Evolutionary conservation across 64 coral and sea anemone species (phyloP), one percentile per base, ranked within the genome.

Genomic region (Actinia tenebrosa): DNA sequence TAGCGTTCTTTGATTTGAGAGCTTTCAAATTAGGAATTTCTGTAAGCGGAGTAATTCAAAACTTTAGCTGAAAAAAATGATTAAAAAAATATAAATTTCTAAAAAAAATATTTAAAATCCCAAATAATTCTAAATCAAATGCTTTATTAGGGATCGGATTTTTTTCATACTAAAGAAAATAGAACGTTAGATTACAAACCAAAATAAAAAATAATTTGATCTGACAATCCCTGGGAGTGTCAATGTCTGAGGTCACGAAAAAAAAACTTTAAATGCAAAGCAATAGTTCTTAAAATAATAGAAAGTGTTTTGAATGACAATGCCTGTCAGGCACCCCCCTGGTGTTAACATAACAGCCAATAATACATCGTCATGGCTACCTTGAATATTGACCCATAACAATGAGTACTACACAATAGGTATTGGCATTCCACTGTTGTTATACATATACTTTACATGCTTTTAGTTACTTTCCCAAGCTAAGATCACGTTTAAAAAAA

Each of bases 381-480:
- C 5, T 81, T 1, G 30, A 79, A 14, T 79, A 79, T 79, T 79
- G 77, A 79, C 45, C 79, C 50, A 81, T 53, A 81, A 81, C 79
- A 81, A 45, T 45, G 5, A 20, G 1, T 3, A 53, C n/a, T 81
- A 81, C 43, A 81, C 79, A 81, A 81, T 81, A 53, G 79, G 26
- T 81, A 18, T 47, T 16, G 50, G 44, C 79, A 81, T 81, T 81
- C 79, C 79, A 10, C 5, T 2, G 79, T 81, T 50, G 79, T 81
- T 81, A 37, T 37, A 53, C 43, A 53, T 16, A 81, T 5, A 81
- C 19, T 45, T 50, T 50, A 81, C 45, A 50, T 19, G 23, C 16
- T 81, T 81, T 53, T 79, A 25, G 13, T 42, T 15, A 14, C 11
- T 42, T 14, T 27, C 2, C 42, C 2, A 15, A 37, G 13, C 23